Conservation (phyloP, 2,113 vertebrate genomes). For the Chitala chitala region DNA sequence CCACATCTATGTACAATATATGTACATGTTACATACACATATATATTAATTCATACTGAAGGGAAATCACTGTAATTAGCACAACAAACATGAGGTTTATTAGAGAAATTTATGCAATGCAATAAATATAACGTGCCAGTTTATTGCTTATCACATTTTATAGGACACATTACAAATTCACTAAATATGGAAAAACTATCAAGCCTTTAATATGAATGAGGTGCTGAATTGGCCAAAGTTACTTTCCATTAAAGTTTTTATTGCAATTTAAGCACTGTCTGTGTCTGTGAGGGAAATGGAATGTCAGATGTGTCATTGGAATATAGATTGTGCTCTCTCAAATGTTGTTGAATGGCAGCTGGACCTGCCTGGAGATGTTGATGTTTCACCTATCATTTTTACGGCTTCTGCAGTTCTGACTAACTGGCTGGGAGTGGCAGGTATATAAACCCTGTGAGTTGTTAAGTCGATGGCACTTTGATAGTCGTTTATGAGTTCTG, state of each 20-base stretch:
- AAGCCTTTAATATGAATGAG: conserved; percentile 8
- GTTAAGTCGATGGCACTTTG: no score
- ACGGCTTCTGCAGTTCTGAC: no score
- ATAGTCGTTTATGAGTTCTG: no score
- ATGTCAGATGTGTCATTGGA: conserved; percentile 15
- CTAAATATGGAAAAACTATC: conserved; percentile 13
- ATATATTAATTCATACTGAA: conserved; percentile 2
- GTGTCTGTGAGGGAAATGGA: conserved; percentile 11
- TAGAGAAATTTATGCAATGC: background rate
- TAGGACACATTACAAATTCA: conserved; percentile 12
- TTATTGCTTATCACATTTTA: conserved; percentile 1
- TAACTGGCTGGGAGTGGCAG: no score
- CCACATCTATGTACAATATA: background rate
- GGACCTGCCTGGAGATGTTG: no score
- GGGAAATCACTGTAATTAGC: background rate
- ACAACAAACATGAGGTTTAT: background rate
- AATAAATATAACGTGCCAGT: conserved; percentile 10
- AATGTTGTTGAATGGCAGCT: no score
- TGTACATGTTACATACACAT: background rate
- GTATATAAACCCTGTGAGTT: no score
- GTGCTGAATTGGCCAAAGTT: conserved; percentile 12
- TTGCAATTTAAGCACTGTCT: conserved; percentile 23
- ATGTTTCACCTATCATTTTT: no score
- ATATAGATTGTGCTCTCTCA: conserved; percentile 11
- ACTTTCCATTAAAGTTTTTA: conserved; percentile 13